Evolutionary conservation across 2,797 vertebrate genomes (phyloP).

Genomic region (Acrossocheilus fasciatus): DNA sequence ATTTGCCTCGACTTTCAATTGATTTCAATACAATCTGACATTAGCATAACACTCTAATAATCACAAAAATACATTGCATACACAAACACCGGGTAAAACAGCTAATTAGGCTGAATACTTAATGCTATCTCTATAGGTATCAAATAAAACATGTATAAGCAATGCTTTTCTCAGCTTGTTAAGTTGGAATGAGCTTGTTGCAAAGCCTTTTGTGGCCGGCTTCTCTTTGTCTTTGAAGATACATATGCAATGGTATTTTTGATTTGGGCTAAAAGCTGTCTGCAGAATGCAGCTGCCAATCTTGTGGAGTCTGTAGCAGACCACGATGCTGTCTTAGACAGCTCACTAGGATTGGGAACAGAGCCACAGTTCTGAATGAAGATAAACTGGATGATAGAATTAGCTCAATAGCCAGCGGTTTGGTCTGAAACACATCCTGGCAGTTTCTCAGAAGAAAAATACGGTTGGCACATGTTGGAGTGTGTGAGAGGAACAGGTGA

Average conservation of each 20-base stretch:
- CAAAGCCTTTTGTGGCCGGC: not conserved
- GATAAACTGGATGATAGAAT: conserved; percentile 66
- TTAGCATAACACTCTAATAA: not conserved
- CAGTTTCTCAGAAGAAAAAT: conserved; percentile 64
- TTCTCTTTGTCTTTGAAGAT: not conserved
- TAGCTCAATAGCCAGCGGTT: conserved; percentile 70
- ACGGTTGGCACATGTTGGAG: conserved; percentile 44
- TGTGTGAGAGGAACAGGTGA: conserved; percentile 29
- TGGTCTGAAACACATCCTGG: conserved; percentile 68
- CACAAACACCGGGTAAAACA: not conserved
- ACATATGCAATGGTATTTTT: no score
- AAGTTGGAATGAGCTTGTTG: not conserved
- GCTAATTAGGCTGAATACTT: not conserved
- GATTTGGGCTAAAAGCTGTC: no score
- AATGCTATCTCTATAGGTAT: not conserved
- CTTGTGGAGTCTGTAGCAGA: not conserved
- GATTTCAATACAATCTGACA: not conserved
- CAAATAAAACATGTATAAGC: no score
- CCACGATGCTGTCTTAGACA: not conserved
- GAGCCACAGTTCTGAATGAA: conserved; percentile 47
- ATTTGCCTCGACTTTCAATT: no score
- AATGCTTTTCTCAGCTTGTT: not conserved
- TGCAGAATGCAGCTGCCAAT: no score
- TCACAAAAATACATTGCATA: not conserved
- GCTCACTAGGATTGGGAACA: not conserved